These are phyloP conservation scores for Pao palembangensis DNA, from an alignment of 2,113 vertebrate genomes.

Conservation along the genomic window DNA sequence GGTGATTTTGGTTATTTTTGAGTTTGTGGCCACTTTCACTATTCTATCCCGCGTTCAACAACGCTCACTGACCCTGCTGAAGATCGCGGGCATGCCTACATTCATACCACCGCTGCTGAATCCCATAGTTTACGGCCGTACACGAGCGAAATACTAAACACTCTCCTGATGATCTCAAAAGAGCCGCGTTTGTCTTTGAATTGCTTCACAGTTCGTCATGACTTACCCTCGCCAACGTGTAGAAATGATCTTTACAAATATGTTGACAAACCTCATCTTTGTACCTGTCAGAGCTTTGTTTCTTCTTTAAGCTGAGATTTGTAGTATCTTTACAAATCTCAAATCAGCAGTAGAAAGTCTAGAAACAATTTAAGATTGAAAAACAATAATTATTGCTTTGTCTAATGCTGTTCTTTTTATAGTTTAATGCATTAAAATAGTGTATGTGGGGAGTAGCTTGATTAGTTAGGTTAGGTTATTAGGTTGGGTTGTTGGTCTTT, in stretches of 20 bases:
- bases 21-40: conserved; percentile 63
- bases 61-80: conserved; percentile 65
- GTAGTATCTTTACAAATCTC: conserved; percentile 16
- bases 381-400: no score
- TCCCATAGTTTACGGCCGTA: conserved; percentile 71
- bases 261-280: no score
- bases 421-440: no score
- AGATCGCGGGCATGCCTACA: conserved; percentile 72
- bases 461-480: no score
- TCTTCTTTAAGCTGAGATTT: no score
- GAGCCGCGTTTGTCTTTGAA: conserved; percentile 17
- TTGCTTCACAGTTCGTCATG: neutral
- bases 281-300: no score
- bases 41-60: conserved; percentile 69
- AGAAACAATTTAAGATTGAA: no score
- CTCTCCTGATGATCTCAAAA: conserved; percentile 48
- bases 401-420: no score
- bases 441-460: no score
- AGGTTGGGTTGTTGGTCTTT: no score
- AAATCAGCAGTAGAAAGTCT: no score
- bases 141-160: conserved; percentile 62
- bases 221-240: neutral
- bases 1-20: conserved; percentile 67
- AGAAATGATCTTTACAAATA: neutral
- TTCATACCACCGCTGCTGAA: conserved; percentile 72